Evolutionary conservation across 2,797 vertebrate genomes (phyloP).

Genomic region (Pipistrellus kuhlii): DNA sequence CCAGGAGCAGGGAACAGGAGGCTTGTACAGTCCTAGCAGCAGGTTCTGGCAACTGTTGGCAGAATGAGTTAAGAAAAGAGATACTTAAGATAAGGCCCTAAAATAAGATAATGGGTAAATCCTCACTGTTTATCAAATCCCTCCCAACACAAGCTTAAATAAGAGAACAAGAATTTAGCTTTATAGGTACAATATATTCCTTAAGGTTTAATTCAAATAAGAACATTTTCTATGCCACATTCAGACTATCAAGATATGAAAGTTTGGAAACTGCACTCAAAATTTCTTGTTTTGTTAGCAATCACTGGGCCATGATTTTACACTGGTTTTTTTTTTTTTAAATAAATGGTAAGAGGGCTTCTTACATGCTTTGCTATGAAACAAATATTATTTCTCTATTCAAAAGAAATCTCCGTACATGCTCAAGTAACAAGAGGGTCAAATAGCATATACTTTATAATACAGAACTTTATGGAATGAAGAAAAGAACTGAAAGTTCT

Average conservation of each 20-base stretch:
- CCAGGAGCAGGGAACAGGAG: no score
- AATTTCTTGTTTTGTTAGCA: constrained; percentile 26
- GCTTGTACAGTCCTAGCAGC: not conserved
- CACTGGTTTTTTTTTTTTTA: constrained; percentile 44
- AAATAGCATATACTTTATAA: constrained; percentile 48
- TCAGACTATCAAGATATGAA: not conserved
- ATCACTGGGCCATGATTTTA: constrained; percentile 19
- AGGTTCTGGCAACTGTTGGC: not conserved
- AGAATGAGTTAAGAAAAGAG: not conserved
- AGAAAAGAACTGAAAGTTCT: constrained; percentile 28
- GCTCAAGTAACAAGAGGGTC: not conserved
- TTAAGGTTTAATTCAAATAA: constrained; percentile 53
- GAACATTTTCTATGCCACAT: not conserved
- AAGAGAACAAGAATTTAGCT: constrained; percentile 22
- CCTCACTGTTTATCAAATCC: not conserved
- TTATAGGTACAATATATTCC: not conserved
- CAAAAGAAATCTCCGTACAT: constrained; percentile 2
- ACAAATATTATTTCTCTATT: constrained; percentile 69
- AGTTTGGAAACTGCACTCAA: constrained; percentile 48
- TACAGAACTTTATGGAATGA: constrained; percentile 40
- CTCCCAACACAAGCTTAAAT: not conserved
- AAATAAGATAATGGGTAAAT: not conserved
- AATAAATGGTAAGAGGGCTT: constrained; percentile 39
- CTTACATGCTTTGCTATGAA: constrained; percentile 20
- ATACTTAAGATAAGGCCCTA: not conserved